Evolutionary conservation across 2,113 vertebrate genomes (phyloP).

Genomic region (Colinus virginianus): DNA sequence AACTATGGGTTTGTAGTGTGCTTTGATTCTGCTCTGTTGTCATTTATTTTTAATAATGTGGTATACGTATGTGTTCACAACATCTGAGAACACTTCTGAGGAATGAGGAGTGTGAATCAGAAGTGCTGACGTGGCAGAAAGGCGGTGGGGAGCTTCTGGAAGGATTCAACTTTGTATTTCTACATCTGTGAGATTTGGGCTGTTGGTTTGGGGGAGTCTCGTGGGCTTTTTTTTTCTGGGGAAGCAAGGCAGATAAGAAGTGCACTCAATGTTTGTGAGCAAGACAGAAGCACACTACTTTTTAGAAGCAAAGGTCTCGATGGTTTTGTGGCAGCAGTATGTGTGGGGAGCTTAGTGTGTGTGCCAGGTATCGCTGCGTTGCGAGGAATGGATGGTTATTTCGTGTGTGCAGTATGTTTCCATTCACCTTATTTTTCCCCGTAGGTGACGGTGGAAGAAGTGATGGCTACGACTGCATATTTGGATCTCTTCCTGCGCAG

Average conservation of each 20-base stretch:
- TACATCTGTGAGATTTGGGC: not conserved
- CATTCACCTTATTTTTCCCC: not conserved
- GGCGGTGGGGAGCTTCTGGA: not conserved
- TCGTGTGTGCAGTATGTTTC: not conserved
- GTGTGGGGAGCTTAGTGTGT: not conserved
- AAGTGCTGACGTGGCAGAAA: not conserved
- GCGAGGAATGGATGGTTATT: not conserved
- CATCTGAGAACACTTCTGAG: not conserved
- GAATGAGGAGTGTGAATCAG: not conserved
- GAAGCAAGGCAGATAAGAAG: not conserved
- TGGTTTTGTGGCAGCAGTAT: not conserved
- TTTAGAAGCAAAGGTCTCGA: not conserved
- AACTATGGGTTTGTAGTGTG: not conserved
- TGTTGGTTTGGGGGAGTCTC: not conserved
- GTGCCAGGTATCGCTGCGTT: not conserved
- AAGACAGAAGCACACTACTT: not conserved
- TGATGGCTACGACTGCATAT: conserved; percentile 97
- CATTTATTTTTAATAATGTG: not conserved
- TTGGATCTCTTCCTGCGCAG: conserved; percentile 93
- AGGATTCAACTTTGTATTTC: not conserved
- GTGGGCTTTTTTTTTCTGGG: not conserved
- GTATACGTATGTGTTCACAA: not conserved
- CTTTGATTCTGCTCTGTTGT: not conserved
- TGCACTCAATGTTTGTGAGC: not conserved
- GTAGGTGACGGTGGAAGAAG: conserved; percentile 94